Evolutionary conservation across 2,113 vertebrate genomes (phyloP), one percentile per base, ranked within the genome.

Genomic region (Saimiri boliviensis): DNA sequence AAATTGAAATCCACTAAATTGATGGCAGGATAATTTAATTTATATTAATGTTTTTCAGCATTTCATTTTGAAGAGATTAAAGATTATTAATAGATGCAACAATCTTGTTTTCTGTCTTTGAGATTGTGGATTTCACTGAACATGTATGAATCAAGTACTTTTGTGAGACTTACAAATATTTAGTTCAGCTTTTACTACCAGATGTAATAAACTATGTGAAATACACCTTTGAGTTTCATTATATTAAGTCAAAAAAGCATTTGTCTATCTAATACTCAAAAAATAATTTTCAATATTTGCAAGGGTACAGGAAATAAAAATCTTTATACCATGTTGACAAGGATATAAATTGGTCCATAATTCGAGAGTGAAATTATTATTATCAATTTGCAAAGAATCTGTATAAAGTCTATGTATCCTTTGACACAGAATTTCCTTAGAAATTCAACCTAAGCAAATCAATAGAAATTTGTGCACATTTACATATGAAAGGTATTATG

Each of bases 51-150:
- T 81, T 93, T 86, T 92, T 86, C 4, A 93, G 21, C 13, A 52
- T 54, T 76, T 66, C 45, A 87, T 81, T 93, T 82, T 94, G 71
- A 94, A 90, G 30, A 79, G 13, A 63, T 37, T 83, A 71, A 86
- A 13, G 40, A 68, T 13, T 66, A 40, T 87, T 86, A 92, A 40
- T 6, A 89, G 12, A 73, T 40, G 45, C 10, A 86, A 30, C 3
- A 96, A 92, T 37, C 60, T 52, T 32, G 6, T 58, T 77, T 93
- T 79, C 58, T 86, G 35, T 86, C 25, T 95, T 94, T 63, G 35
- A 79, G 76, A 7, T 11, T 60, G 1, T 77, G 21, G 7, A 40
- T 74, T 70, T 68, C 21, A 82, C 17, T 86, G 8, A 94, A 47
- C 16, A 63, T 90, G 14, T 66, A 25, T 27, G 49, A 92, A 49